Evolutionary conservation across 1,140 invertebrate species (phyloP).

Genomic region (Drosophila mayri): DNA sequence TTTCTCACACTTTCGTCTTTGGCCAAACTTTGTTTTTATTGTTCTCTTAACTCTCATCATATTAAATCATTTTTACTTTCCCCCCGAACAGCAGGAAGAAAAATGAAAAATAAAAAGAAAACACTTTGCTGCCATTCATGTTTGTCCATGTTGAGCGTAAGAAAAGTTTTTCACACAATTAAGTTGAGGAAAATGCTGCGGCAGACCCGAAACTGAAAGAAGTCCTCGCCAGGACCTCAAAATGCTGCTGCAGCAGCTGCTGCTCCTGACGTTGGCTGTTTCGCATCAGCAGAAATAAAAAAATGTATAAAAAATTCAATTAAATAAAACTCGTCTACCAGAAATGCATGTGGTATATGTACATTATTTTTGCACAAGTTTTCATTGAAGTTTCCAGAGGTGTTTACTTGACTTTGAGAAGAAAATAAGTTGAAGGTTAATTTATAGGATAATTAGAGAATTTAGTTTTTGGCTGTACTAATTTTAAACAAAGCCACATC

Average conservation of each 20-base stretch:
- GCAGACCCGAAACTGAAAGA: conserved; percentile 23
- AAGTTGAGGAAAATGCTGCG: conserved; percentile 50
- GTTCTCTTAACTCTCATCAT: conserved; percentile 27
- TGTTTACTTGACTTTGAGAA: not conserved
- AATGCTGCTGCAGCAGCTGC: conserved; percentile 10
- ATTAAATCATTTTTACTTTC: conserved; percentile 55
- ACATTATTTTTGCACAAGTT: conserved; percentile 40
- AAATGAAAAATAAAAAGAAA: conserved; percentile 14
- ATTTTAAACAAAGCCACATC: too few relatives aligned
- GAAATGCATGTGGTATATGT: not conserved
- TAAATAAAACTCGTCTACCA: conserved; percentile 51
- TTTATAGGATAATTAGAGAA: not conserved
- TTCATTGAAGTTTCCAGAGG: conserved; percentile 24
- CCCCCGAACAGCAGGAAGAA: not conserved
- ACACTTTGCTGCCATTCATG: conserved; percentile 59
- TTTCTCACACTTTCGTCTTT: conserved; percentile 6
- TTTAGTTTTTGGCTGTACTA: not conserved
- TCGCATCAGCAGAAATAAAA: not conserved
- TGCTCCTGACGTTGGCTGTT: conserved; percentile 23
- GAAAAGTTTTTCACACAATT: conserved; percentile 73
- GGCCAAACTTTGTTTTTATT: conserved; percentile 36
- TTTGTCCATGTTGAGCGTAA: conserved; percentile 44
- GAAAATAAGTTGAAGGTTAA: too few relatives aligned
- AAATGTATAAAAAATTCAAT: conserved; percentile 16
- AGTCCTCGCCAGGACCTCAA: conserved; percentile 20